phyloP scores from a whole-genome alignment of 2,113 vertebrate species.

The Cyanoderma ruficeps region DNA sequence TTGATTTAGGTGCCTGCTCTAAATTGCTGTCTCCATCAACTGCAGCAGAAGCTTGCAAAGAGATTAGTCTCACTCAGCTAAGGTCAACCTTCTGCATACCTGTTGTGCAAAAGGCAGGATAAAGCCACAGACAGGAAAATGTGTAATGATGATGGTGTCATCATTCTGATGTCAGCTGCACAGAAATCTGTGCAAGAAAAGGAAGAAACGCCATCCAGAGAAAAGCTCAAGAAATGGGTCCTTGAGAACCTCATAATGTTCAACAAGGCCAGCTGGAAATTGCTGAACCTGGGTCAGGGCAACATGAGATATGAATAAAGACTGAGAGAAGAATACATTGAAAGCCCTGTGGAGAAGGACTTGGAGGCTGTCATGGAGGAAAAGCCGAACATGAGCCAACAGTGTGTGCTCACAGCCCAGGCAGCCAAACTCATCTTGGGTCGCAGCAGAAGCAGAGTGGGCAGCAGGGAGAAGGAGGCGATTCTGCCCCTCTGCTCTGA shows the following conservation, averaged over 20 bases:
- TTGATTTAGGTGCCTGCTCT: not conserved
- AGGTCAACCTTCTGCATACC: not conserved
- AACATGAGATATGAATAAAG: not conserved
- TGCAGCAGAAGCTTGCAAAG: not conserved
- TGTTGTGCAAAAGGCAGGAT: not conserved
- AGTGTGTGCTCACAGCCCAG: not conserved
- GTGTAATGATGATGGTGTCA: accelerated
- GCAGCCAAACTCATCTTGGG: not conserved
- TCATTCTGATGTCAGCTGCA: not conserved
- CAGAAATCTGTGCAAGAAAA: not conserved
- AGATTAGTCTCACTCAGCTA: not conserved
- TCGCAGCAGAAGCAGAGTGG: accelerated
- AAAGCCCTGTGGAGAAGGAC: not conserved
- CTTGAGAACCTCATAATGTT: accelerated
- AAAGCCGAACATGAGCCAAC: not conserved
- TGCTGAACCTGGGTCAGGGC: not conserved
- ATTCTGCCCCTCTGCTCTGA: not conserved
- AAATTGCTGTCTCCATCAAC: not conserved
- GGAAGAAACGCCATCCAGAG: not conserved
- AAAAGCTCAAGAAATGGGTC: not conserved
- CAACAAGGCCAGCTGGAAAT: not conserved
- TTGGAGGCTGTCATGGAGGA: not conserved
- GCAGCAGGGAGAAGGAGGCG: not conserved
- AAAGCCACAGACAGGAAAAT: not conserved
- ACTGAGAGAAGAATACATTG: not conserved